phyloP scores from a whole-genome alignment of 2,888 invertebrate genomes.

The Xestia ashworthii region DNA sequence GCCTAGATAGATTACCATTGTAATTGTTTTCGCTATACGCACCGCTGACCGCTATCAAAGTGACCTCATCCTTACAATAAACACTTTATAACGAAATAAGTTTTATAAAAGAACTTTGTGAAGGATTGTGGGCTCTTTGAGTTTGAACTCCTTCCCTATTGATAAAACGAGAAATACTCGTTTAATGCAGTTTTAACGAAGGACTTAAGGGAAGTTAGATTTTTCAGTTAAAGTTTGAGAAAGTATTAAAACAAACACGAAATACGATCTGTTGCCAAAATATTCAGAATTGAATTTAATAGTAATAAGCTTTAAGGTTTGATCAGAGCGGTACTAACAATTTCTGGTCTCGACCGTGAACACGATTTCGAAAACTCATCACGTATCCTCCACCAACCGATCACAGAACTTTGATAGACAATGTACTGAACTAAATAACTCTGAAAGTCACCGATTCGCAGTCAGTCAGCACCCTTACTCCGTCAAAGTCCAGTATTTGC shows the following conservation, averaged over 20 bases:
- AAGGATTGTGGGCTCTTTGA: conserved; percentile 81
- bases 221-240: neutral
- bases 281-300: too few relatives aligned
- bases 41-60: conserved; percentile 16
- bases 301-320: too few relatives aligned
- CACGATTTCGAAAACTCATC: too few relatives aligned
- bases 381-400: too few relatives aligned
- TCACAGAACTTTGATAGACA: too few relatives aligned
- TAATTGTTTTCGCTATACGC: neutral
- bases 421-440: neutral
- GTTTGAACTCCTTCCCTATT: conserved; percentile 70
- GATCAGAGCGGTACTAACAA: too few relatives aligned
- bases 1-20: neutral
- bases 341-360: too few relatives aligned
- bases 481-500: neutral
- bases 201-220: conserved; percentile 46
- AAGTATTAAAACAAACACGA: neutral
- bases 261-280: neutral
- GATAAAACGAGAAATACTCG: conserved; percentile 70
- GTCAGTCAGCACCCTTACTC: neutral
- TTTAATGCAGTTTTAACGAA: conserved; percentile 77
- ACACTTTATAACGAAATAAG: conserved; percentile 76
- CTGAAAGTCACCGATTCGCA: neutral
- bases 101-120: conserved; percentile 79
- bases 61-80: conserved; percentile 60